Base-by-base conservation (phyloP, 2,797 vertebrate genomes). In the Scolopax bukidnonensis region DNA sequence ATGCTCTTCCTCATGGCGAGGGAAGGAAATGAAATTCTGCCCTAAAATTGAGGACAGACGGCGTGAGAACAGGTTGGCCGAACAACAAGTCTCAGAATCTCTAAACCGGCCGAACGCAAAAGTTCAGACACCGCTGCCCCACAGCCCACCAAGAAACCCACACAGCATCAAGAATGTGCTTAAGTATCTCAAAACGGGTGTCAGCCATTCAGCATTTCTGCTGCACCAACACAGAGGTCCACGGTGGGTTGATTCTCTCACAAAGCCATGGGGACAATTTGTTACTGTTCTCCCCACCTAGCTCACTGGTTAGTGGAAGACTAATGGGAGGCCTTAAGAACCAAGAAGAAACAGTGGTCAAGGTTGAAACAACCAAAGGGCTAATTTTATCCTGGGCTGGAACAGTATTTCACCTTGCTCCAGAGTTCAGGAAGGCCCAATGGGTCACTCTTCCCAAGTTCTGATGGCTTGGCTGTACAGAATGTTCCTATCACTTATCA, bases 1-100 rank as follows among this genome's bases (percentile, higher is more conserved):
- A 86, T 98, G 98, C 96, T 99, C 99, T 97, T 99, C 99, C 85
- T 99, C 99, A 4, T 98, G 98, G 54, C 93, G 98, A 19, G 99
- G 99, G 95, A 99, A 99, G 32, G 98, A 98, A 86, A 99, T 98
- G 92, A 98, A 99, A 95, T 98, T 98, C 51, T 98, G 98, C 71
- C 98, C 99, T 99, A 51, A 43, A 80, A 92, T 14, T 1, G 28
- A 80, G 81, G 77, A 56, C n/a, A 77, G 30, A 28, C 14, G 4
- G 33, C 21, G 7, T 97, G 30, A 95, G 70, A 36, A 65, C 16
- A 33, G 71, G 25, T 38, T 28, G 45, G 36, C 47, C 45, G 71
- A 65, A 61, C 27, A n/a, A 3, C 6, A 48, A 48, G 38, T 12
- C 84, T 59, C 7, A 0, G 6, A 16, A 27, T 6, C 56, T 28